A percentile compares a stretch with the other conserved stretches of the same genome.
Conservation (phyloP, 2,888 invertebrate species). For the Euplexia lucipara region DNA sequence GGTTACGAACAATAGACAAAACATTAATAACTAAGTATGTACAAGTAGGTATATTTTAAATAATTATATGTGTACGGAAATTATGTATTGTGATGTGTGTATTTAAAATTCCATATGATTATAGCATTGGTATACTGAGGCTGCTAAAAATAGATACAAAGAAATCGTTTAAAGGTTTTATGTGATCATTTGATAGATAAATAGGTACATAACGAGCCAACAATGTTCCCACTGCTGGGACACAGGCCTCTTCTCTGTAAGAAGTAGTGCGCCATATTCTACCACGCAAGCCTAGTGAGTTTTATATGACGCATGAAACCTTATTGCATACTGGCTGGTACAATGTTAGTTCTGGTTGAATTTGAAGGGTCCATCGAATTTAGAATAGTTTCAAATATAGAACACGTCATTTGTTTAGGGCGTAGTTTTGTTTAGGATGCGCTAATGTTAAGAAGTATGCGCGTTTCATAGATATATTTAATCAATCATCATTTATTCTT, state of each 20-base stretch:
- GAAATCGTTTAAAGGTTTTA: conserved; percentile 5
- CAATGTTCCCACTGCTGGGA: neutral
- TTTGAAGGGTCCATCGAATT: too few relatives aligned
- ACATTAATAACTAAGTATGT: conserved; percentile 44
- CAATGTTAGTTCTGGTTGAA: too few relatives aligned
- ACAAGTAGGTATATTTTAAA: conserved; percentile 50
- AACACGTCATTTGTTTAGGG: too few relatives aligned
- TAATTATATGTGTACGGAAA: conserved; percentile 46
- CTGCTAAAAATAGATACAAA: conserved; percentile 10
- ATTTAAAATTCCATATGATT: conserved; percentile 35
- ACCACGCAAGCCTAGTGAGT: too few relatives aligned
- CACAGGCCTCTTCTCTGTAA: too few relatives aligned
- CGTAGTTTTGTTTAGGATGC: too few relatives aligned
- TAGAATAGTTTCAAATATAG: too few relatives aligned
- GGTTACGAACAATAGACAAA: conserved; percentile 57
- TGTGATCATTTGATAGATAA: conserved; percentile 2
- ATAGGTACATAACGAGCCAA: neutral
- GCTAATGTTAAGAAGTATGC: too few relatives aligned
- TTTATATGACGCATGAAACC: too few relatives aligned
- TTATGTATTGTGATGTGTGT: conserved; percentile 43
- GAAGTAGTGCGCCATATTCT: neutral
- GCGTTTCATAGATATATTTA: too few relatives aligned
- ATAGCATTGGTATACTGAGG: conserved; percentile 36
- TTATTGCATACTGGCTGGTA: too few relatives aligned
- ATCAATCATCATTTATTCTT: too few relatives aligned